Evolutionary conservation across 2,888 invertebrate genomes (phyloP), one percentile per base, ranked within the genome.

Genomic region (Synanthedon myopaeformis): DNA sequence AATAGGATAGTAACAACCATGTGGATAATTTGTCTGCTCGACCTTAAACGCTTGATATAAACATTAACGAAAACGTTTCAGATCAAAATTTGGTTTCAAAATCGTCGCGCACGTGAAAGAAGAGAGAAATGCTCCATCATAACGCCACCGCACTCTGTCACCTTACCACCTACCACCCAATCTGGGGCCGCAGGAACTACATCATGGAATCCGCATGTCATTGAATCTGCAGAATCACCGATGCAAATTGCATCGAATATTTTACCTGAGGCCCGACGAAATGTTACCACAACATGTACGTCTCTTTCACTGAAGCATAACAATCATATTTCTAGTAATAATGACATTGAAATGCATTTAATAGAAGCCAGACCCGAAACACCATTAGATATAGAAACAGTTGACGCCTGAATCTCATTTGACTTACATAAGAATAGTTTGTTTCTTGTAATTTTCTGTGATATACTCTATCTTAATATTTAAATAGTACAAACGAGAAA

Each of bases 11-110:
- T 10, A 35, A 35, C 8, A 35, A 35, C 10, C 5, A 4, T 23
- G 4, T 8, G 35, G 4, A 35, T 8, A 6, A 35, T 35, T 35
- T 35, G 4, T 5, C 35, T 35, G 35, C 35, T 35, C 6, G 3
- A 35, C 35, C 10, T 35, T 35, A 35, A 35, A 35, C 35, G 10
- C 35, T 35, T 35, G 35, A 28, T 28, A 28, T 28, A 8, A 28
- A 35, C 35, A 8, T 3, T 6, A 35, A 35, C 35, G 35, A 35
- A 35, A 35, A 10, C 2, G 10, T 72, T 68, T 19, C 67, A 87
- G 87, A 87, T 86, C 53, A 88, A 93, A 84, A 94, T 94, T 62
- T 94, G 94, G 94, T 94, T 94, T 72, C 94, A 94, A 89, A 94
- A 94, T 74, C 90, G 94, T 51, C 88, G 94, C 52, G 94, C 94